A percentile compares a stretch with the other conserved stretches of the same genome.
These are phyloP conservation scores for Koerneria pararmatus DNA, from an alignment of 2,888 invertebrate genomes.

Conservation along the genomic window DNA sequence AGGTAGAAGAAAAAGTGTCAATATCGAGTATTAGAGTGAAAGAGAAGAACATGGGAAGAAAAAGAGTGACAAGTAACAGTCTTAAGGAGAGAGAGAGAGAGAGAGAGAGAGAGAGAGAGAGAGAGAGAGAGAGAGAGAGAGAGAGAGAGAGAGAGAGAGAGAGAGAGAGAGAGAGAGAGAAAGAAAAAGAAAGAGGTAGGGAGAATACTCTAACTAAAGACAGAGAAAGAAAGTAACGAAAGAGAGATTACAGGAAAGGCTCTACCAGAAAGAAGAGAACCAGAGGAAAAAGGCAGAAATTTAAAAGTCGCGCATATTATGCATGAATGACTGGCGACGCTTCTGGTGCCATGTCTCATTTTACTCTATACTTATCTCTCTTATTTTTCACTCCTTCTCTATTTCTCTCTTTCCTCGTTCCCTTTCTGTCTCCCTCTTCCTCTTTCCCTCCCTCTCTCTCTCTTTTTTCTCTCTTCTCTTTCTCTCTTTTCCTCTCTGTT, in stretches of 20 bases:
- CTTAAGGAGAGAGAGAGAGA: not conserved
- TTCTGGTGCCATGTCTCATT: not conserved
- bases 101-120: not conserved
- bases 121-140: not conserved
- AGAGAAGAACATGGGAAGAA: not conserved
- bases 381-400: not conserved
- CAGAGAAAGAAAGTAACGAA: too few relatives aligned
- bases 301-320: too few relatives aligned
- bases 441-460: not conserved
- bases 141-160: slow-evolving; percentile 3
- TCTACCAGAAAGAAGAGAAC: too few relatives aligned
- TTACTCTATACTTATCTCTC: not conserved
- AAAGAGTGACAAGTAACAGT: too few relatives aligned
- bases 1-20: not conserved
- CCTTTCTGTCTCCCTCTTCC: not conserved
- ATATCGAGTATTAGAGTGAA: not conserved
- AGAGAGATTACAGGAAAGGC: too few relatives aligned
- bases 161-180: too few relatives aligned
- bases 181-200: slow-evolving; percentile 3
- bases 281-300: too few relatives aligned
- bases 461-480: too few relatives aligned
- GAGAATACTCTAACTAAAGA: not conserved
- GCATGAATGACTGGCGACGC: not conserved
- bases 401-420: slow-evolving; percentile 1
- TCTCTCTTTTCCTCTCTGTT: too few relatives aligned